Evolutionary conservation across 2,113 vertebrate genomes (phyloP), one percentile per base, ranked within the genome.

Genomic region (Pyrgilauda ruficollis): DNA sequence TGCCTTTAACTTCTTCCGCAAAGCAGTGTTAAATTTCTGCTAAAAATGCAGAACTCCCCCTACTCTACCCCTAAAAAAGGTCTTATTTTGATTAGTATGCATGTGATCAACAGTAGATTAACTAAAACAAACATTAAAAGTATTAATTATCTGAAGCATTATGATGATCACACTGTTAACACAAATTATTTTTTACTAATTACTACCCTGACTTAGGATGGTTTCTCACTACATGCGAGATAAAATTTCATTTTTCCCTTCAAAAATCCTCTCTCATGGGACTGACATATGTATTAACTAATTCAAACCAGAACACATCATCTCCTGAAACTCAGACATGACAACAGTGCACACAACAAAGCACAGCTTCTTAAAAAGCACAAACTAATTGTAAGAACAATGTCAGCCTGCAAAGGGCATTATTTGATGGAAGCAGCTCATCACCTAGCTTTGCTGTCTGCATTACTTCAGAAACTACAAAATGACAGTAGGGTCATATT

Each of bases 401-500:
- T 0, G 4, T 13, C 50, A 73, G 62, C 31, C 50, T 72, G 10
- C 31, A 58, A 15, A 56, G 8, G 58, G 59, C 1, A 0, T 27
- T 21, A 59, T 12, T 10, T 30, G 43, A 72, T 5, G 1, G 31
- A 41, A 52, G 30, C 11, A 63, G 16, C 2, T 47, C 19, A 68
- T 14, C 15, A 26, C 2, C 6, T 9, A 53, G 10, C 16, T 35
- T 82, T 70, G 66, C 35, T 33, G 16, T 1, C 7, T 7, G 13
- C 12, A 9, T 39, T 83, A 58, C 7, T 73, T 53, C 59, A 74
- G 9, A 46, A 47, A 55, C 23, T 15, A 47, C 15, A 64, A 31
- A 47, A 39, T 2, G 22, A 11, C 19, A 20, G 18, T 1, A 64
- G 14, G 30, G 11, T 44, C 3, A 1, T 0, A 30, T 0, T 4